Base-by-base conservation (phyloP, 2,888 invertebrate species). In the Calameuta filiformis region DNA sequence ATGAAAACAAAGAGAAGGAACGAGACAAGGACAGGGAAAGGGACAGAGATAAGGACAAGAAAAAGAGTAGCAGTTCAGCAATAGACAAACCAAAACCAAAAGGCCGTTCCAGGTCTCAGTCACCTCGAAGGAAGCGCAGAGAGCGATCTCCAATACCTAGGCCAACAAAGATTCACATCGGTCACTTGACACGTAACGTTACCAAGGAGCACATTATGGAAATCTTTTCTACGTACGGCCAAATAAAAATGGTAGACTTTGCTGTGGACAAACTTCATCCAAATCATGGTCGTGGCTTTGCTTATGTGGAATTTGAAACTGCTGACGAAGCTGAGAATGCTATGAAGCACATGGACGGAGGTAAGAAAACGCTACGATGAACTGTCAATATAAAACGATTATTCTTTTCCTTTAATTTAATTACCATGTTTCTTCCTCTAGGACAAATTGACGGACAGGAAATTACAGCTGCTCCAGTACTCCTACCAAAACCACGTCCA, bases 271-370 rank as follows among this genome's bases (percentile, higher is more conserved):
- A 98, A 82, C 93, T 96, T 77, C 98, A 99, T 92, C 95, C 96
- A 0, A 96, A 96, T 89, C 94, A 97, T 85, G 97, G 97, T n/a
- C 94, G 97, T 37, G 98, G 98, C 1, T 97, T 97, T 92, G 98
- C 98, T 15, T 99, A 99, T 91, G 97, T 99, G 3, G 99, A 99
- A 89, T 99, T 96, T 92, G 96, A 95, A 83, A 97, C 95, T 77
- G 94, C 98, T 0, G 99, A 99, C 85, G 98, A 99, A 92, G 99
- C 99, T 33, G 98, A 99, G 91, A 98, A 98, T 91, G 99, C 99
- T 0, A 97, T 99, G 95, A 99, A 99, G 92, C 98, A 99, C 90
- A 99, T 99, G 99, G 99, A 99, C 92, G 99, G 99, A 90, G 99
- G 96, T 95, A 92, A 86, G 81, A 68, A 77, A 77, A 33, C 12